Evolutionary conservation across 2,888 invertebrate genomes (phyloP).

Genomic region (Microchrysa polita): DNA sequence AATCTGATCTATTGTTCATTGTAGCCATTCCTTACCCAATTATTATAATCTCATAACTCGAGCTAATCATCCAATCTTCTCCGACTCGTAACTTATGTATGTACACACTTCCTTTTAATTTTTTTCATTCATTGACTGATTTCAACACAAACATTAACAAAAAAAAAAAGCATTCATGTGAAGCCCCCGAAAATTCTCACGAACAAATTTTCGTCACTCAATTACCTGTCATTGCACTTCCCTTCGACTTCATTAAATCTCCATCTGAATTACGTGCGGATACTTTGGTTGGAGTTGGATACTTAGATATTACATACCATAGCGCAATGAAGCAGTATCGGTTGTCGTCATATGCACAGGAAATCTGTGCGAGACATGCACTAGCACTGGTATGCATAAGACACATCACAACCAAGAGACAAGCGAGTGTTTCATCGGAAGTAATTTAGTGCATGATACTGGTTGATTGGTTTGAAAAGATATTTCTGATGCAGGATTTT

Average conservation of each 20-base stretch:
- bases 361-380: too few relatives aligned
- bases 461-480: slow-evolving; percentile 19
- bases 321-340: too few relatives aligned
- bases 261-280: slow-evolving; percentile 9
- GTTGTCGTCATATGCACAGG: too few relatives aligned
- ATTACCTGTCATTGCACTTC: slow-evolving; percentile 50
- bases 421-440: slow-evolving; percentile 15
- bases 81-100: too few relatives aligned
- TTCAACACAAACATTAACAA: neutral
- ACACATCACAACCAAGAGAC: too few relatives aligned
- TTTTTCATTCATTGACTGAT: too few relatives aligned
- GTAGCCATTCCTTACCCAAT: too few relatives aligned
- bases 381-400: too few relatives aligned
- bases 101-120: neutral
- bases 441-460: slow-evolving; percentile 37
- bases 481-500: slow-evolving; percentile 22
- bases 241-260: slow-evolving; percentile 47
- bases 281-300: neutral
- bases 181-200: slow-evolving; percentile 32
- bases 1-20: too few relatives aligned
- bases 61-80: too few relatives aligned
- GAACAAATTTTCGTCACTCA: slow-evolving; percentile 48
- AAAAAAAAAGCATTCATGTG: neutral
- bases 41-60: too few relatives aligned
- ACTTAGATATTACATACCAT: neutral